Base-by-base conservation (phyloP, 2,888 invertebrate species). In the Calliphora vomitoria region DNA sequence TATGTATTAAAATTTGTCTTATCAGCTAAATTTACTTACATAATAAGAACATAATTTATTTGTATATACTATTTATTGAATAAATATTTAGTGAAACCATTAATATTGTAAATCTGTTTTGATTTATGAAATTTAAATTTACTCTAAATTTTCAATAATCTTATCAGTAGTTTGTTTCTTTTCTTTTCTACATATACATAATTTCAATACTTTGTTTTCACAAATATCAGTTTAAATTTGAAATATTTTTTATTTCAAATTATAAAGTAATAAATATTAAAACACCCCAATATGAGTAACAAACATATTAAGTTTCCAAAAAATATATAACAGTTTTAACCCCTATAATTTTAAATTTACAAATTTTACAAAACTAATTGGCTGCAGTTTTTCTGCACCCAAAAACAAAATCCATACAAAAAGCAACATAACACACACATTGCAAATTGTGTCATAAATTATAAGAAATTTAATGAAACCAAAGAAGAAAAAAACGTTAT, bases 381-480 rank as follows among this genome's bases (percentile, higher is more conserved):
- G 35, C 69, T 64, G 66, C 78, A 78, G 66, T 72, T 83, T n/a
- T 38, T 35, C 5, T 83, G 69, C 72, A 79, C 71, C 71, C 55
- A 72, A 58, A 79, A 41, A 44, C 4, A 31, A 44, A 71, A 71
- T 50, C n/a, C 3, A 41, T 50, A 68, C 13, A 25, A 6, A 38
- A 15, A 47, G 47, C 35, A n/a, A 8, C 18, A 78, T n/a, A 8
- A 78, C 38, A 25, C n/a, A 55, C 53, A 64, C 31, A 84, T 60
- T 72, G 55, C 64, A 72, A 78, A 72, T 55, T 78, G 35, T 85
- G 74, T 53, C 85, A 80, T 80, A 80, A 85, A 85, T 85, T 75
- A 80, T 69, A 80, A 58, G 47, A 80, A 85, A 75, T 80, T 75
- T 85, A 85, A 85, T 62, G 74, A 80, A 68, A 55, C 60, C 68